These are phyloP conservation scores for Falco biarmicus DNA, from an alignment of 2,797 vertebrate genomes.

Conservation along the genomic window DNA sequence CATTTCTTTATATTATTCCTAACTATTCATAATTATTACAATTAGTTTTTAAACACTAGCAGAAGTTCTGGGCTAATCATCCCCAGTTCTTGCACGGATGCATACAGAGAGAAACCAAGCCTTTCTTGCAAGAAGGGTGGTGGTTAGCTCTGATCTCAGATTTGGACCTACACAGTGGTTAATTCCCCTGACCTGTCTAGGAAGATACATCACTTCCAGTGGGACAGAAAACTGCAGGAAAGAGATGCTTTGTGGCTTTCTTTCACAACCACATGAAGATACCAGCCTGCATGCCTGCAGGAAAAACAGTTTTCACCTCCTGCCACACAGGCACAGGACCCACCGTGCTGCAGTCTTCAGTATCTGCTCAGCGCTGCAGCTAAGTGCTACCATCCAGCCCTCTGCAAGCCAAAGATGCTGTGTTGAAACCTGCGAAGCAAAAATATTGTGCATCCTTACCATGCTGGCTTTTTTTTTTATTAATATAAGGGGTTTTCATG, in stretches of 20 bases:
- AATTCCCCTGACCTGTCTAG: background rate
- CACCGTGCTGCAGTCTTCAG: background rate
- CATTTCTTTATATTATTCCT: background rate
- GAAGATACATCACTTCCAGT: background rate
- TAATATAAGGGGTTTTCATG: background rate
- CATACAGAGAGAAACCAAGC: background rate
- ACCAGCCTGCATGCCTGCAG: rapidly evolving
- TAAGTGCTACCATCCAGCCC: background rate
- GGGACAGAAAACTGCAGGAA: background rate
- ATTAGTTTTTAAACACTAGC: background rate
- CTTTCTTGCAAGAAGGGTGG: background rate
- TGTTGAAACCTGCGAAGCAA: background rate
- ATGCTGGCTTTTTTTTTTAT: background rate
- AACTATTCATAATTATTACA: background rate
- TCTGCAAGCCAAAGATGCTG: rapidly evolving
- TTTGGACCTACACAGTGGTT: background rate
- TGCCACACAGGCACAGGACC: background rate
- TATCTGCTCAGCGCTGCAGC: background rate
- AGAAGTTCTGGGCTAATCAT: background rate
- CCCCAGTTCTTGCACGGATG: background rate
- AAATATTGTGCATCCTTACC: background rate
- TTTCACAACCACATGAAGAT: background rate
- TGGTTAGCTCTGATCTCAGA: background rate
- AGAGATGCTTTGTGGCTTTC: background rate
- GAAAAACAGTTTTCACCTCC: background rate